These are phyloP conservation scores for Oryzias woworae DNA, from an alignment of 2,113 vertebrate species.

Conservation along the genomic window DNA sequence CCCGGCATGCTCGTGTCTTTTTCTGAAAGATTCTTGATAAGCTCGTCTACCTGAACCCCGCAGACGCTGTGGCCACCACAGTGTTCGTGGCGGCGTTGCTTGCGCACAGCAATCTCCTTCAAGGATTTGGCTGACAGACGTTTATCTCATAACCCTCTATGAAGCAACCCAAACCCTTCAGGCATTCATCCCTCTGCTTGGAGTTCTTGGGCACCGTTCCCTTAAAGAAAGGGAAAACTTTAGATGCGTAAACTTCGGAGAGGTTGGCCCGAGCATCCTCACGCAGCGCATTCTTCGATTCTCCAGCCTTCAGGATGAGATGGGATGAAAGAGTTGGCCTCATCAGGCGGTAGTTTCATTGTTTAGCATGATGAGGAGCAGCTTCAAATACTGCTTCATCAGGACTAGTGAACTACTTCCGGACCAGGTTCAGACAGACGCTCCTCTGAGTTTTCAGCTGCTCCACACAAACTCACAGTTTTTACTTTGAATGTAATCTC, in stretches of 20 bases:
- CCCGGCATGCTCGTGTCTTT: constrained; percentile 99
- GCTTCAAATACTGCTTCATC: constrained; percentile 98
- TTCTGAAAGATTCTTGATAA: constrained; percentile 96
- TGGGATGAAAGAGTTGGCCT: constrained; percentile 96
- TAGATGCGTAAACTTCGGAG: constrained; percentile 95
- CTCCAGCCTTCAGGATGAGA: constrained; percentile 95
- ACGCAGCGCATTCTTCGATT: constrained; percentile 93
- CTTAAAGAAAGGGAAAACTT: constrained; percentile 94
- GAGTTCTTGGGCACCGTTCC: constrained; percentile 98
- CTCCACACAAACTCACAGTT: constrained; percentile 61
- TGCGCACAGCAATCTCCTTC: constrained; percentile 93
- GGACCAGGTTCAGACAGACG: constrained; percentile 90
- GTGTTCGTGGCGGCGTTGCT: constrained; percentile 97
- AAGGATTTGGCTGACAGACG: constrained; percentile 95
- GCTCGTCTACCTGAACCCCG: constrained; percentile 96
- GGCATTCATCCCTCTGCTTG: constrained; percentile 95
- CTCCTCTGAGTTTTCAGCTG: constrained; percentile 91
- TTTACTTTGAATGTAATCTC: no score
- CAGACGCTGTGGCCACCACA: constrained; percentile 91
- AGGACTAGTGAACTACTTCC: constrained; percentile 96
- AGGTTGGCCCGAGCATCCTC: constrained; percentile 93
- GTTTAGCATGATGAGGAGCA: constrained; percentile 88
- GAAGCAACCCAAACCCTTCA: constrained; percentile 94
- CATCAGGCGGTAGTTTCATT: constrained; percentile 93
- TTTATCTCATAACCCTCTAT: constrained; percentile 95